Evolutionary conservation across 2,113 vertebrate genomes (phyloP).

Genomic region (Pimephales promelas): DNA sequence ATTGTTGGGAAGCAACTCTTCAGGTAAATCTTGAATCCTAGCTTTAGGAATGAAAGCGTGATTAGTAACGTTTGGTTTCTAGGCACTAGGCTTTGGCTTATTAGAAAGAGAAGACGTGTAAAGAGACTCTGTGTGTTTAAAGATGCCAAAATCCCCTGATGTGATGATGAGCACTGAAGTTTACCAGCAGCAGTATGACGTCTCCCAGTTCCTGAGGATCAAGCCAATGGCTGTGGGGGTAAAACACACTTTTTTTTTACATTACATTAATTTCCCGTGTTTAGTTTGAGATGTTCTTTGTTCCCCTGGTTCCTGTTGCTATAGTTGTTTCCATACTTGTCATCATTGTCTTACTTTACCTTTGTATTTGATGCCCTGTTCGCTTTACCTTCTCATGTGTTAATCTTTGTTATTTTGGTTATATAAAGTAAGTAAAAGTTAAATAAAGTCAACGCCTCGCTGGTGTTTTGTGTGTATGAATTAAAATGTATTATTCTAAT

Average conservation of each 20-base stretch:
- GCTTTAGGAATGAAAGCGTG: neutral
- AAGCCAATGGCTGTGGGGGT: slow-evolving; percentile 13
- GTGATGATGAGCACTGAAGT: neutral
- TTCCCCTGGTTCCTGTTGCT: no score
- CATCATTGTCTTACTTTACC: neutral
- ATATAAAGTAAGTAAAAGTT: neutral
- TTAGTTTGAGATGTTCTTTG: neutral
- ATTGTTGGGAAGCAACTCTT: neutral
- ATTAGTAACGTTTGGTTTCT: neutral
- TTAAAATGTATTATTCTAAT: no score
- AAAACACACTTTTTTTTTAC: neutral
- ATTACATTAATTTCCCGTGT: neutral
- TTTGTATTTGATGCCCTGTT: neutral
- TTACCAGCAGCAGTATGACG: neutral
- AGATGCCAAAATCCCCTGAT: neutral
- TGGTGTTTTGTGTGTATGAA: neutral
- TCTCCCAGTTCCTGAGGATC: neutral
- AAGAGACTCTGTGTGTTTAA: neutral
- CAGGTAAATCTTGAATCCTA: neutral
- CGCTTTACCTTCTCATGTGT: neutral
- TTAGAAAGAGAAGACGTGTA: neutral
- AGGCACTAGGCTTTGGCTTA: neutral
- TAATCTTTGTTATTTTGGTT: neutral
- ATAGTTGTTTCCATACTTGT: no score
- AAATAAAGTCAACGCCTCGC: neutral